Base-by-base conservation (phyloP, 2,797 vertebrate species). In the Chrosomus eos region DNA sequence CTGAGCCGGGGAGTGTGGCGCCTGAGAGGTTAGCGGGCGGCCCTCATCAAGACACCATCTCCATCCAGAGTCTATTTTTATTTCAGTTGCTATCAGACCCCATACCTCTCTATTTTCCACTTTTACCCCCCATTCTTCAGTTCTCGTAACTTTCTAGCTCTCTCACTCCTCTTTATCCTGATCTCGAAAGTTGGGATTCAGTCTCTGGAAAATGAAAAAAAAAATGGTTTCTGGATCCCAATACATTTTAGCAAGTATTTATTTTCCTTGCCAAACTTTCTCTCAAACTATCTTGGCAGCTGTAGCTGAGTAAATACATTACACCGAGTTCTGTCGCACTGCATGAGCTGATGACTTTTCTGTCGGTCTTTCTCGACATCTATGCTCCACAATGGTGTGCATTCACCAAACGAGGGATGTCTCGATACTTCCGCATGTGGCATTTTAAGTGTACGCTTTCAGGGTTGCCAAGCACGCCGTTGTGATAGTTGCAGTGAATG, bases 11-110 rank as follows among this genome's bases (percentile, higher is more conserved):
- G 94, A 95, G 92, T 92, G 93, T 94, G 95, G 95, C 94, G 94
- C 94, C 95, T 93, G 90, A 93, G 93, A 94, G 94, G 94, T 95
- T 94, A 94, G 94, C 82, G 88, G 93, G 93, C 92, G 92, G 92
- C 94, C 93, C 94, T 80, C 92, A 93, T 91, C 87, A 91, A 94
- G 93, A 94, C 94, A 94, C 94, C 92, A 93, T 92, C 92, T 94
- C 93, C 91, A 94, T 93, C 94, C 94, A 92, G 90, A 90, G 90
- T 88, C 94, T 95, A 95, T 95, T 96, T 95, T 95, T 94, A 93
- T 92, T 93, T 91, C 89, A 92, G 91, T 90, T 92, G 92, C 90
- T 92, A 68, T 84, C 85, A 89, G 85, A 70, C 86, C 88, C 74
- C 84, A 82, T 67, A 51, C 26, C 60, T 66, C 79, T 64, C 80